Evolutionary conservation across 2,888 invertebrate genomes (phyloP).

Genomic region (Hypercompe scribonia): DNA sequence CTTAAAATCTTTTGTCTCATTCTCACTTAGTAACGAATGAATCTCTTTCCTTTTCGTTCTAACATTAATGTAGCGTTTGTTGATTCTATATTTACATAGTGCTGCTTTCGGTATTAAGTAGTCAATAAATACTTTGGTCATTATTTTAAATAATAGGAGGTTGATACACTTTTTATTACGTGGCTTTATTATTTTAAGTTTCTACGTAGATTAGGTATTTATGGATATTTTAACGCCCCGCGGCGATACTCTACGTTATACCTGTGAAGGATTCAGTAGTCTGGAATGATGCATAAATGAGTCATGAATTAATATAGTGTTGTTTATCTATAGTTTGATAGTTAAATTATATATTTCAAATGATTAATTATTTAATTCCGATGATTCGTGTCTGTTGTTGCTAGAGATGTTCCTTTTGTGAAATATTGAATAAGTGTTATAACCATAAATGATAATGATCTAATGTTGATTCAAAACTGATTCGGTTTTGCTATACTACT

Average conservation of each 20-base stretch:
- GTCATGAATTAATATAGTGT: not conserved
- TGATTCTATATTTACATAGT: slow-evolving; percentile 36
- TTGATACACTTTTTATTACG: slow-evolving; percentile 46
- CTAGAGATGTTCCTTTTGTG: not conserved
- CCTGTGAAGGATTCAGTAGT: not conserved
- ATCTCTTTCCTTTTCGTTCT: slow-evolving; percentile 22
- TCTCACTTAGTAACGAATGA: slow-evolving; percentile 12
- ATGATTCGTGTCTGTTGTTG: not conserved
- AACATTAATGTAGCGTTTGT: slow-evolving; percentile 31
- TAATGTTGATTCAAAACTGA: not conserved
- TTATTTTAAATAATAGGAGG: slow-evolving; percentile 66
- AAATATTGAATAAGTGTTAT: not conserved
- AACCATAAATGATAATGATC: not conserved
- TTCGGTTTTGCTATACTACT: not conserved
- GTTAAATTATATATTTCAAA: not conserved
- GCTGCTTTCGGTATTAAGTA: slow-evolving; percentile 54
- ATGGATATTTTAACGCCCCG: not conserved
- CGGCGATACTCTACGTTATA: not conserved
- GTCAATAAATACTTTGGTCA: slow-evolving; percentile 69
- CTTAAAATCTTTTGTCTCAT: slow-evolving; percentile 24
- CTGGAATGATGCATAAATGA: not conserved
- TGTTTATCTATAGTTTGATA: not conserved
- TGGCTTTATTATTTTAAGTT: slow-evolving; percentile 20
- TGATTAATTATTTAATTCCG: not conserved
- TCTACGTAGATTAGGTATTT: not conserved